Base-by-base conservation (phyloP, 2,113 vertebrate genomes). In the Lonchura striata region DNA sequence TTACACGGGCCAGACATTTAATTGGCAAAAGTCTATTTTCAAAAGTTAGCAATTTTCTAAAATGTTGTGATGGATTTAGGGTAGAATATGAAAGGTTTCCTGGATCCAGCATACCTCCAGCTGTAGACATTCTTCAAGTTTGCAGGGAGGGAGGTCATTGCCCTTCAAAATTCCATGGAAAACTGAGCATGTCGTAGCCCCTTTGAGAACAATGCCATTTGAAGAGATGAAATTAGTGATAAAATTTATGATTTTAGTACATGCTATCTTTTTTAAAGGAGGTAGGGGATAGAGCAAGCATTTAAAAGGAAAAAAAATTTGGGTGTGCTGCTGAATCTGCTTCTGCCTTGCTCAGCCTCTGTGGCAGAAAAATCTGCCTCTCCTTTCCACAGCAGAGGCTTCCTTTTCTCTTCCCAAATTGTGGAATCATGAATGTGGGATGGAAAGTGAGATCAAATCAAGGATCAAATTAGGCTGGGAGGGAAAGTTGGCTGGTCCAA, bases 311-410 rank as follows among this genome's bases (percentile, higher is more conserved):
- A 31, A 10, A 31, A 19, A 2, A 68, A 12, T 57, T 72, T 15
- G 20, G 4, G 1, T 30, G n/a, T 83, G 21, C 37, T 78, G 24
- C 84, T 85, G 79, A 46, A 76, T 22, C 3, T n/a, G 14, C 24
- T 75, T 39, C 8, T 77, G 30, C n/a, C 52, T 60, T 57, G 31
- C 28, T 54, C 42, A 35, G 24, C 46, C 6, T 37, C 46, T 50
- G 28, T 42, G 27, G 17, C 61, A 37, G 65, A 42, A 92, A 57
- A 53, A 71, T 3, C 4, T 54, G 60, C 5, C 7, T 74, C 24
- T 1, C 2, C 7, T 77, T 87, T 44, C 49, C 21, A 8, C 25
- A 24, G 33, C 0, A 0, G 15, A 54, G 56, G 20, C 6, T 90
- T 91, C 37, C 11, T 74, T 57, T 22, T 30, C 79, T 61, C 0